Evolutionary conservation across 1,140 invertebrate genomes (phyloP), one percentile per base, ranked within the genome.

Genomic region (Drosophila busckii): DNA sequence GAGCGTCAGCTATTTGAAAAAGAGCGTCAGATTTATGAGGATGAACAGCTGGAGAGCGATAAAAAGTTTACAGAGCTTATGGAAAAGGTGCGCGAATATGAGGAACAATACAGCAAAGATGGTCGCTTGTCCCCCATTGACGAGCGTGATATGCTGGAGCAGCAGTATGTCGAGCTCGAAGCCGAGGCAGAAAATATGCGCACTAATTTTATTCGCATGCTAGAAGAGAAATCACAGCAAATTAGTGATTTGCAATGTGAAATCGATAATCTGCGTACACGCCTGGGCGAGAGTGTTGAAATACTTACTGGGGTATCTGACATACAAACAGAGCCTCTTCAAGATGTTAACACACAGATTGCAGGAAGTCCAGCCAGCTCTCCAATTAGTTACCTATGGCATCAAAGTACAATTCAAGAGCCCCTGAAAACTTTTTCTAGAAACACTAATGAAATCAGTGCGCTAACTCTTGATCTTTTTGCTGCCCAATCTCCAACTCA

Each of bases 11-110:
- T 93, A 22, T 93, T 92, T 67, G 93, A 93, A 40, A 91, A 93
- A 55, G 94, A 96, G 84, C 89, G 94, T 23, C 90, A 91, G 55
- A 86, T 93, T 28, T 93, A 92, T 70, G 93, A 93, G 52, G 91
- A 93, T 46, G 94, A 96, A 73, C 93, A 94, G 85, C 90, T 91
- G 58, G 90, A 92, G 7, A 93, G 90, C 41, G 93, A 94, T 80
- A 93, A 94, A 69, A 94, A 94, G 66, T 92, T 95, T 63, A 88
- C 90, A 1, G 93, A 94, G 50, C 85, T 96, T 8, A 89, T 93
- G 41, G 87, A 88, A 4, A 94, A 94, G 87, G 93, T 96, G 64
- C 89, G 90, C 12, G 94, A 95, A 64, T 95, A 95, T 63, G 94
- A 95, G 82, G 93, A 94, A 53, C 91, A 94, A 82, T 93, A 93